Evolutionary conservation across 1,140 invertebrate genomes (phyloP).

Genomic region (Meloidogyne floridensis): DNA sequence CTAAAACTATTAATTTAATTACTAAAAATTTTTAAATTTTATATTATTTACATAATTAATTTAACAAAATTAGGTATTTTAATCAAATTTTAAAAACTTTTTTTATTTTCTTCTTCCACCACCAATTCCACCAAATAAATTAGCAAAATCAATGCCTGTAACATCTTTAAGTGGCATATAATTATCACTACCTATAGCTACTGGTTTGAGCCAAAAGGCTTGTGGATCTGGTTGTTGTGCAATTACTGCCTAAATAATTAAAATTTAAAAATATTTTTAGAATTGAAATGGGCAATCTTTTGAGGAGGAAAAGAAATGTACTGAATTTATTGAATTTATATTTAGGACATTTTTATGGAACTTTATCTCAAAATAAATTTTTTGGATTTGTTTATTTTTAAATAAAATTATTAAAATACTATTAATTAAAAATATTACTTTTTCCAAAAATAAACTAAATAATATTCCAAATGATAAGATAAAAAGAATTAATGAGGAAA

Average conservation of each 20-base stretch:
- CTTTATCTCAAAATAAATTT: too few species aligned
- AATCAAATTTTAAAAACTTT: not conserved
- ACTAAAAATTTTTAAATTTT: too few species aligned
- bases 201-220: slow-evolving; percentile 1
- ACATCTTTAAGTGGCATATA: slow-evolving; percentile 9
- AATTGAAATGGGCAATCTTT: too few species aligned
- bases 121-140: slow-evolving; percentile 2
- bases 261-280: too few species aligned
- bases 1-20: too few species aligned
- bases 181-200: slow-evolving; percentile 19
- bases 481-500: not conserved
- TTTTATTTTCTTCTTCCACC: not conserved
- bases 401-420: not conserved
- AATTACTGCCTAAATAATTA: not conserved
- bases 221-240: slow-evolving; percentile 12
- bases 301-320: too few species aligned
- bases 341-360: too few species aligned
- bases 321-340: too few species aligned
- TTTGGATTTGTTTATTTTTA: not conserved
- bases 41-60: too few species aligned
- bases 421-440: not conserved
- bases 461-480: not conserved
- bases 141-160: slow-evolving; percentile 1
- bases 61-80: too few species aligned
- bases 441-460: not conserved